Conservation (phyloP, 2,797 vertebrate genomes). For the Geranospiza caerulescens region DNA sequence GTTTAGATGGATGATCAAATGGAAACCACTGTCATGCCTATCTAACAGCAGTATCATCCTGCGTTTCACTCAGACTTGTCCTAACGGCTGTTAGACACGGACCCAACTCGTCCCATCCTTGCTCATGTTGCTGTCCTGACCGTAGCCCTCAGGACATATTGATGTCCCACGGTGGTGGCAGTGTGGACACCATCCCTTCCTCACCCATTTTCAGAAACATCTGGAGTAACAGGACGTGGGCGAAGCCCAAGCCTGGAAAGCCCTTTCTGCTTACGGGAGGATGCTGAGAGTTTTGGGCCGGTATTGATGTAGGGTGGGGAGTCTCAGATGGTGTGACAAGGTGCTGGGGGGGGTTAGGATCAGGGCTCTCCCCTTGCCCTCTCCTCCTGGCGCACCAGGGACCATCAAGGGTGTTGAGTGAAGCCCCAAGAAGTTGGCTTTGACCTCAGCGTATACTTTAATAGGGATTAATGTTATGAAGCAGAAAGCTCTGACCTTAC, state of each 20-base stretch:
- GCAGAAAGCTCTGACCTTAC: not conserved
- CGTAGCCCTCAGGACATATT: not conserved
- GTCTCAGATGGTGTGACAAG: not conserved
- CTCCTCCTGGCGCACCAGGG: not conserved
- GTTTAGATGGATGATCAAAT: not conserved
- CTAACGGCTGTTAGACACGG: accelerated
- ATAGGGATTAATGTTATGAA: accelerated
- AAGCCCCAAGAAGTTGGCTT: not conserved
- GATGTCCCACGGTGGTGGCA: not conserved
- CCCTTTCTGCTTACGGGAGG: accelerated
- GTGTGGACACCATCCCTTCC: accelerated
- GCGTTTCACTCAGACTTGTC: not conserved
- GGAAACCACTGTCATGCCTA: not conserved
- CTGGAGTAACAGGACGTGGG: accelerated
- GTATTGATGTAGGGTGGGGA: not conserved
- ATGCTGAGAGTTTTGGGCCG: not conserved
- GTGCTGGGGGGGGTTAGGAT: not conserved
- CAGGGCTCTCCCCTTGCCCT: not conserved
- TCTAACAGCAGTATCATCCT: not conserved
- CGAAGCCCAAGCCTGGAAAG: not conserved
- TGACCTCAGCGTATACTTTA: accelerated
- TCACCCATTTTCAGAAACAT: accelerated
- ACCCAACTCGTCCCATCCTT: not conserved
- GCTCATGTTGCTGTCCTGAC: not conserved
- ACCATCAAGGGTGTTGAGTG: no score